These are phyloP conservation scores for Eulemur mongoz DNA, from an alignment of 2,797 vertebrate genomes.

Conservation along the genomic window DNA sequence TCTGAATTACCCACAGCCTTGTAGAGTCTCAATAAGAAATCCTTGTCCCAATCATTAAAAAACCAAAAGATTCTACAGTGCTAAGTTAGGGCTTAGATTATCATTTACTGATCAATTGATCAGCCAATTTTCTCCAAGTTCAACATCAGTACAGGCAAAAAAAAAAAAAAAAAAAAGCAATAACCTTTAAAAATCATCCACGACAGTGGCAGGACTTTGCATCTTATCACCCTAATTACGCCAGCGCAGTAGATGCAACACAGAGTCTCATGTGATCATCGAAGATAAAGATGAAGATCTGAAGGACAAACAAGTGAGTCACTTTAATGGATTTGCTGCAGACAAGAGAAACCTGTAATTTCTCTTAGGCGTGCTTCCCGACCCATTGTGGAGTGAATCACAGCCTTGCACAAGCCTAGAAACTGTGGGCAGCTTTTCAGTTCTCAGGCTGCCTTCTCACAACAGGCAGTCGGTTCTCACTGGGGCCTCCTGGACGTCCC, in stretches of 20 bases:
- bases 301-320: conserved; percentile 76
- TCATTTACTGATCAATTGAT: background rate
- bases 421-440: conserved; percentile 10
- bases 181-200: background rate
- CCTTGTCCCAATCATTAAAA: background rate
- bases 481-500: background rate
- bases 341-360: conserved; percentile 81
- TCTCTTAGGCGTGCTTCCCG: conserved; percentile 67
- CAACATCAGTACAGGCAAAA: background rate
- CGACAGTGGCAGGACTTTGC: background rate
- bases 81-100: background rate
- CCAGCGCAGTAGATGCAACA: background rate
- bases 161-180: background rate
- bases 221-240: background rate
- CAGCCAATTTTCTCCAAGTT: background rate
- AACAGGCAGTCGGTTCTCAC: background rate
- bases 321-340: conserved; percentile 64
- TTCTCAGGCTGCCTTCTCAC: conserved; percentile 39
- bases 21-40: background rate
- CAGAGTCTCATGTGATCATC: background rate
- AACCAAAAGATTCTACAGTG: background rate
- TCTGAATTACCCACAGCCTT: background rate
- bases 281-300: conserved; percentile 47
- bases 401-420: conserved; percentile 61
- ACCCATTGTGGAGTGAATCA: conserved; percentile 69